These are phyloP conservation scores for Barnardius zonarius DNA, from an alignment of 2,113 vertebrate species.

Conservation along the genomic window DNA sequence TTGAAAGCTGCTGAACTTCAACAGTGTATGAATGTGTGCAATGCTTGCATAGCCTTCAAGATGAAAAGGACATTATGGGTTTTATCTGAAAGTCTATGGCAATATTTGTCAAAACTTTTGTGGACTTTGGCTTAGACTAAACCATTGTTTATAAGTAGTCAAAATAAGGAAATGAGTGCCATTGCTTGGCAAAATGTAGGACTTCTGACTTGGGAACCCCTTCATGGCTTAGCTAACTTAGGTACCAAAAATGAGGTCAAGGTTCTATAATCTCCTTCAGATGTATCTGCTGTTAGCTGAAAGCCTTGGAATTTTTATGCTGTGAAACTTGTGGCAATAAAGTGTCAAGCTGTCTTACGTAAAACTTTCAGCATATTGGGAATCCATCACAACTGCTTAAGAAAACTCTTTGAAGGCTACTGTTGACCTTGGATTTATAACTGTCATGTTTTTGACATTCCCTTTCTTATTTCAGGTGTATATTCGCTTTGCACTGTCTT, in stretches of 20 bases:
- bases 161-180: not conserved
- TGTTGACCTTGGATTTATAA: conserved; percentile 80
- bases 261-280: not conserved
- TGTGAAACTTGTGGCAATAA: not conserved
- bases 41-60: not conserved
- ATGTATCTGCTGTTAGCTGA: not conserved
- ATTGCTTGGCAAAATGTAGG: not conserved
- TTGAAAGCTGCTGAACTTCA: not conserved
- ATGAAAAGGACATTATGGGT: not conserved
- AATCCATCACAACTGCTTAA: conserved; percentile 74
- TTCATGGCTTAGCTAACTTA: not conserved
- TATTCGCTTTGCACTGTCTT: conserved; percentile 63
- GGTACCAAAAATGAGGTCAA: not conserved
- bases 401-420: conserved; percentile 82
- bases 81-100: not conserved
- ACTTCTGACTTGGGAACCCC: not conserved
- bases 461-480: conserved; percentile 32
- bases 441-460: conserved; percentile 78
- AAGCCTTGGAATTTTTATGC: conserved; percentile 23
- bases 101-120: not conserved
- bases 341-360: conserved; percentile 29
- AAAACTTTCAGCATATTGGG: conserved; percentile 71
- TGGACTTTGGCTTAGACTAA: not conserved
- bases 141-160: not conserved
- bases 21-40: not conserved